Percentiles rank a stretch among this genome's conserved stretches.
These are phyloP conservation scores for Brachyhypopomus gauderio DNA, from an alignment of 2,113 vertebrate genomes.

Conservation along the genomic window DNA sequence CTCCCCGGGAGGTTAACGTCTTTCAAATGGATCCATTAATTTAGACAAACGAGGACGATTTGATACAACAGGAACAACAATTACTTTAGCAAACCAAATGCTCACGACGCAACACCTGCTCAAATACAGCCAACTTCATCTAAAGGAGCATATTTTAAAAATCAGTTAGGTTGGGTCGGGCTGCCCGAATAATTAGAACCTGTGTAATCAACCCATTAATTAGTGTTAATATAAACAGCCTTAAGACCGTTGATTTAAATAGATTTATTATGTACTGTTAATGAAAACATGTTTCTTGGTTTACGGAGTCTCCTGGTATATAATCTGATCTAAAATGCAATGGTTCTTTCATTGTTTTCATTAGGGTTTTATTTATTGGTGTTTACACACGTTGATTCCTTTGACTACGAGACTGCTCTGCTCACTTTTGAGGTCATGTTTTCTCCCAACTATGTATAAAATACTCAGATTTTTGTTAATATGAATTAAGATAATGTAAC, in stretches of 20 bases:
- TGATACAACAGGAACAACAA: constrained; percentile 67
- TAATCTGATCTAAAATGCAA: neutral
- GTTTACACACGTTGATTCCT: neutral
- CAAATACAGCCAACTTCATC: constrained; percentile 34
- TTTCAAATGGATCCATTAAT: constrained; percentile 76
- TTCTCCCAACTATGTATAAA: no score
- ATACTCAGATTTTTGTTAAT: no score
- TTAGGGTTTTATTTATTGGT: neutral
- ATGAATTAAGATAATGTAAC: no score
- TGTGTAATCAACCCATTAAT: constrained; percentile 40
- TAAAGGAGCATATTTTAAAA: neutral
- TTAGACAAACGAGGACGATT: constrained; percentile 73
- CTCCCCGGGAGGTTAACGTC: constrained; percentile 71
- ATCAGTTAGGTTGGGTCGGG: neutral
- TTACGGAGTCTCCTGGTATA: neutral
- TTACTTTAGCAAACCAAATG: constrained; percentile 64
- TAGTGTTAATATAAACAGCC: constrained; percentile 26
- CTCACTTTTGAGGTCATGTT: no score
- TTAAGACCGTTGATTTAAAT: constrained; percentile 1
- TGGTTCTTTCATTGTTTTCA: no score
- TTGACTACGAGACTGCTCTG: no score
- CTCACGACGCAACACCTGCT: constrained; percentile 52
- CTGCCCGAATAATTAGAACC: neutral
- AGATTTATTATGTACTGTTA: constrained; percentile 21
- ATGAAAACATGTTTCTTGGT: constrained; percentile 37